A percentile compares a stretch with the other conserved stretches of the same genome.
Evolutionary conservation across 2,888 invertebrate species (phyloP).

Genomic region (Stenichneumon culpator): DNA sequence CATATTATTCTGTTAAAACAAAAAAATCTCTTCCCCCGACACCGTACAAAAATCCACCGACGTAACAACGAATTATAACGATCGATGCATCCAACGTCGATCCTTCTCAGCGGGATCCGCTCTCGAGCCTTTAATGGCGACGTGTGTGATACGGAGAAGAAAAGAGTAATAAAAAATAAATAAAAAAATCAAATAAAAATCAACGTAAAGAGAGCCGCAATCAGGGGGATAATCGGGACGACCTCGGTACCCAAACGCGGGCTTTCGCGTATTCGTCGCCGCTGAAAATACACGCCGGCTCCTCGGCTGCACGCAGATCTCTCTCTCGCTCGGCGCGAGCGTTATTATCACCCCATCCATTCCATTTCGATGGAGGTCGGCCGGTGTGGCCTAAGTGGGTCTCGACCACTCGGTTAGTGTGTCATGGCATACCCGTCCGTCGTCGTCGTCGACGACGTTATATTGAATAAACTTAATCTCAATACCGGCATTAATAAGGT

Average conservation of each 20-base stretch:
- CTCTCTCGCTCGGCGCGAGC: constrained; percentile 42
- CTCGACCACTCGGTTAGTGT: constrained; percentile 86
- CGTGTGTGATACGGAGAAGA: background rate
- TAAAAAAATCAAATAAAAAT: constrained; percentile 16
- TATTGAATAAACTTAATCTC: constrained; percentile 82
- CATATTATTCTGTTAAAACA: background rate
- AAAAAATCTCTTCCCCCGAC: background rate
- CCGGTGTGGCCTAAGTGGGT: constrained; percentile 85
- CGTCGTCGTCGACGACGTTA: constrained; percentile 30
- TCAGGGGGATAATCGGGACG: constrained; percentile 69
- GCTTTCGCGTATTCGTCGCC: constrained; percentile 61
- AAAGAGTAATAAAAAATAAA: constrained; percentile 13
- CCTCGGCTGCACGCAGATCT: constrained; percentile 2
- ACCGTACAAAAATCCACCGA: background rate
- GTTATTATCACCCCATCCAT: constrained; percentile 83
- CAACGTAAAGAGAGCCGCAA: constrained; percentile 54
- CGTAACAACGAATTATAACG: background rate
- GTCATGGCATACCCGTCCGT: constrained; percentile 82
- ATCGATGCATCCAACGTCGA: constrained; percentile 15
- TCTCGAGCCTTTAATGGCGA: constrained; percentile 61
- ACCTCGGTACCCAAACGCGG: constrained; percentile 67
- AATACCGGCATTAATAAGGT: constrained; percentile 80
- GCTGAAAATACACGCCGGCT: constrained; percentile 37
- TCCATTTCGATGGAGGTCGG: constrained; percentile 84
- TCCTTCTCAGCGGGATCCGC: background rate